These are phyloP conservation scores for Miichthys miiuy DNA, from an alignment of 2,797 vertebrate species.

Conservation along the genomic window DNA sequence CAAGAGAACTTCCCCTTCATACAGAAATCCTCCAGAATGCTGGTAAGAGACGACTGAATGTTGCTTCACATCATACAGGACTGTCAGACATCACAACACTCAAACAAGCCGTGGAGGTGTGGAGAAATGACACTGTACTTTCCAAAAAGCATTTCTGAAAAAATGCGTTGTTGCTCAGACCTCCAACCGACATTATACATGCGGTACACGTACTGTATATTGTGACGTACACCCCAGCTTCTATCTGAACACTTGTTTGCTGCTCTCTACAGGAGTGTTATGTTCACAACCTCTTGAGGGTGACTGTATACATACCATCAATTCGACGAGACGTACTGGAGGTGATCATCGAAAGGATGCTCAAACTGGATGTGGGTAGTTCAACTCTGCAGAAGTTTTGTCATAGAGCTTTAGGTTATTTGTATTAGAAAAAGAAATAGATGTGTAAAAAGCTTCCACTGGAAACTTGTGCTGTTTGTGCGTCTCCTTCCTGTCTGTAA, in stretches of 20 bases:
- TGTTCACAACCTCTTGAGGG: slow-evolving; percentile 92
- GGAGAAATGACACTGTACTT: neutral
- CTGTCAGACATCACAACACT: neutral
- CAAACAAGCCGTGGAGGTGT: neutral
- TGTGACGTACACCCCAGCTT: neutral
- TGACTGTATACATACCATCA: slow-evolving; percentile 89
- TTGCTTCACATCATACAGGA: neutral
- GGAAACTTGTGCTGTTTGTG: neutral
- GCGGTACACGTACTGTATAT: neutral
- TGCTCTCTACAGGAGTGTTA: slow-evolving; percentile 91
- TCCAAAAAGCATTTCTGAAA: neutral
- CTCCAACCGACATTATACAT: no score
- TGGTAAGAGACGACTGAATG: slow-evolving; percentile 84
- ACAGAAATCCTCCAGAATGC: slow-evolving; percentile 92
- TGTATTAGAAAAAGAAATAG: no score
- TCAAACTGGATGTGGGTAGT: slow-evolving; percentile 93
- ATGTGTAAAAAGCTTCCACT: no score
- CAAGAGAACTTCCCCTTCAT: slow-evolving; percentile 94
- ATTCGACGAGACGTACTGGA: slow-evolving; percentile 91
- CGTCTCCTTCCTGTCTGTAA: neutral
- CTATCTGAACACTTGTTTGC: neutral
- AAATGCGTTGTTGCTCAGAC: neutral
- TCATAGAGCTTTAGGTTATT: neutral
- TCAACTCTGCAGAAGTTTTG: no score
- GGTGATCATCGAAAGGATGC: slow-evolving; percentile 89